phyloP scores from a whole-genome alignment of 35 echinoderm and acorn worm species.

The Strongylocentrotus purpuratus region DNA sequence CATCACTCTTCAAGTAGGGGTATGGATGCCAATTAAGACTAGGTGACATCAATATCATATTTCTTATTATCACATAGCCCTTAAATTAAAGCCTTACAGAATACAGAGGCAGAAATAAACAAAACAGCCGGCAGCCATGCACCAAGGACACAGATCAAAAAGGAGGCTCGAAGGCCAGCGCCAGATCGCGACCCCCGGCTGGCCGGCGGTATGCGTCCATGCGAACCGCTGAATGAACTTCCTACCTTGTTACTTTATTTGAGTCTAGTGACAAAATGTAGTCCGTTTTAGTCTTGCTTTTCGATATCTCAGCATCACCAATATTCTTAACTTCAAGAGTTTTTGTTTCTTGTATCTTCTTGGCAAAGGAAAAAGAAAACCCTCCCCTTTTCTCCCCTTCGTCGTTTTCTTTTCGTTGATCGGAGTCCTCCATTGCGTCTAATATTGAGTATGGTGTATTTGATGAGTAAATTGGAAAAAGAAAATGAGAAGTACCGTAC shows the following conservation, averaged over 20 bases:
- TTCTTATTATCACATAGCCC: no score
- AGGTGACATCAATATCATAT: no score
- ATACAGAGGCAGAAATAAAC: no score
- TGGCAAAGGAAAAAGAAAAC: constrained; percentile 19
- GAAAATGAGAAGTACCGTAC: no score
- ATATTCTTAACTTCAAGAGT: not conserved
- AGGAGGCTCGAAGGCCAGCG: no score
- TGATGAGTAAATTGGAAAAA: not conserved
- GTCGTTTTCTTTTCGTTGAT: not conserved
- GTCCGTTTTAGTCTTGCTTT: not conserved
- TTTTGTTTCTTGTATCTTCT: constrained; percentile 13
- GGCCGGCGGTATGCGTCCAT: not conserved
- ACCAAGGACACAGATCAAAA: no score
- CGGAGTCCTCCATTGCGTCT: not conserved
- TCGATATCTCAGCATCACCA: not conserved
- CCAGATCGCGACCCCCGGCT: not conserved
- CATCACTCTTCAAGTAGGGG: no score
- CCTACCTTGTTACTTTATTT: constrained; percentile 29
- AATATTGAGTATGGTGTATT: not conserved
- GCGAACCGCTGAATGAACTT: not conserved
- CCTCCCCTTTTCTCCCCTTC: not conserved
- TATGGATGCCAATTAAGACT: no score
- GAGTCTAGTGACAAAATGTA: constrained; percentile 18
- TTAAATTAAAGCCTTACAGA: no score
- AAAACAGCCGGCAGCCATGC: no score